Percentiles rank a stretch among this genome's conserved stretches.
Conservation (phyloP, 2,797 vertebrate genomes). For the Hapalemur alaotrensis region DNA sequence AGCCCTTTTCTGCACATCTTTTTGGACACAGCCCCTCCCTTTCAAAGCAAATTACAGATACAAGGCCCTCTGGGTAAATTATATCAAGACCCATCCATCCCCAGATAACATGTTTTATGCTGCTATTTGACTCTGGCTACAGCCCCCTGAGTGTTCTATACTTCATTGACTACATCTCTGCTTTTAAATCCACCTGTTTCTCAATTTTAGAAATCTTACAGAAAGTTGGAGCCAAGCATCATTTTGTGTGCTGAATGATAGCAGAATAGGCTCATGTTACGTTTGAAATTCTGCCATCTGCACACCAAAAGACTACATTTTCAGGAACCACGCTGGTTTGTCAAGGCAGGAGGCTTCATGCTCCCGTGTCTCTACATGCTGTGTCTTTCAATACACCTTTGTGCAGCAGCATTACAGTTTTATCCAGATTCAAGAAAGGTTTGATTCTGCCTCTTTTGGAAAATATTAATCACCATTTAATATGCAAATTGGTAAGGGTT, state of each 20-base stretch:
- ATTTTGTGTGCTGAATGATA: not conserved
- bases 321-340: not conserved
- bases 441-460: not conserved
- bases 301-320: not conserved
- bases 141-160: not conserved
- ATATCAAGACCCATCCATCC: not conserved
- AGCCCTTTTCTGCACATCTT: not conserved
- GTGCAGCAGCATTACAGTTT: not conserved
- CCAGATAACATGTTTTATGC: not conserved
- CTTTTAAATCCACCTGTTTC: not conserved
- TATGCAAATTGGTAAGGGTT: constrained; percentile 9
- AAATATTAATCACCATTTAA: constrained; percentile 31
- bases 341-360: not conserved
- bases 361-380: not conserved
- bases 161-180: not conserved
- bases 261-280: not conserved
- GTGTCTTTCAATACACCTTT: not conserved
- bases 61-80: not conserved
- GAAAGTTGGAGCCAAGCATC: not conserved
- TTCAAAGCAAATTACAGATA: not conserved
- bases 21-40: not conserved
- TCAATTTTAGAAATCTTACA: not conserved
- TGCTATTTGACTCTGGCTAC: not conserved
- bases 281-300: not conserved
- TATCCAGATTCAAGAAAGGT: not conserved